These are phyloP conservation scores for Nothocercus julius DNA, from an alignment of 2,113 vertebrate genomes.

Conservation along the genomic window DNA sequence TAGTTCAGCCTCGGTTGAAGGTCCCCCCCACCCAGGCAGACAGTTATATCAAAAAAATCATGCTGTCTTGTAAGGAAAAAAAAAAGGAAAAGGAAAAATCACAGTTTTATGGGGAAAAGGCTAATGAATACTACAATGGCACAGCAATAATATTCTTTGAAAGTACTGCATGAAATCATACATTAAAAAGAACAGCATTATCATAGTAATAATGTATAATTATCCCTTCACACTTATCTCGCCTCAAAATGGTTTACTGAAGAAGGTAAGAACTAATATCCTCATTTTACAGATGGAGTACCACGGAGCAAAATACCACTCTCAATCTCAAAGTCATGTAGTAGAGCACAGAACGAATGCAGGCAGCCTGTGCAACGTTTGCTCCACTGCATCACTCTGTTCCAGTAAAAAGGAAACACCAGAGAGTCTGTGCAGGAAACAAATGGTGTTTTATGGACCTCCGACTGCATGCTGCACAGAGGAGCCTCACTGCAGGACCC, in stretches of 20 bases:
- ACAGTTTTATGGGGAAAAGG: neutral
- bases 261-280: neutral
- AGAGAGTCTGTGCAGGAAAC: neutral
- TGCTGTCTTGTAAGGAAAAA: neutral
- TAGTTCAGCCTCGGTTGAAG: neutral
- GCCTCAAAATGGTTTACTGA: neutral
- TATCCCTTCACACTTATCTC: slow-evolving; percentile 7
- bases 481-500: neutral
- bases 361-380: neutral
- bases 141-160: neutral
- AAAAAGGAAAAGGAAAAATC: neutral
- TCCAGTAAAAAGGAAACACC: neutral
- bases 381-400: neutral
- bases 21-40: neutral
- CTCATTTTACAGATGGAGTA: neutral
- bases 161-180: slow-evolving; percentile 4
- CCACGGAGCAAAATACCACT: neutral
- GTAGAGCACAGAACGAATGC: neutral
- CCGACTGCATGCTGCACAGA: neutral
- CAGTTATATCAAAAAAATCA: neutral
- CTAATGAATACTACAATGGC: neutral
- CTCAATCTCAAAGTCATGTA: neutral
- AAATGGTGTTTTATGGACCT: neutral
- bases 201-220: slow-evolving; percentile 23
- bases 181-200: slow-evolving; percentile 7